These are phyloP conservation scores for Danio rerio DNA, from an alignment of 2,113 vertebrate species.

Conservation along the genomic window GRCz12tu NC_133178.1:43307501-43308000, in stretches of 20 bases:
- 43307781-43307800: constrained; percentile 79
- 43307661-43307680: constrained; percentile 72
- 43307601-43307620: constrained; percentile 64
- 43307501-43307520: neutral
- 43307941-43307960: constrained; percentile 13
- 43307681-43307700: constrained; percentile 61
- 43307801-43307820: constrained; percentile 66
- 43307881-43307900: constrained; percentile 59
- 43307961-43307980: constrained; percentile 38
- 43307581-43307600: constrained; percentile 59
- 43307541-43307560: constrained; percentile 74
- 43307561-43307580: constrained; percentile 69
- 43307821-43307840: constrained; percentile 53
- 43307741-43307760: constrained; percentile 67
- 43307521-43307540: constrained; percentile 74
- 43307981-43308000: constrained; percentile 31
- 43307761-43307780: constrained; percentile 66
- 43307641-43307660: constrained; percentile 70
- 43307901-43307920: constrained; percentile 54
- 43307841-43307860: constrained; percentile 73
- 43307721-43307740: constrained; percentile 71
- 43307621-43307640: constrained; percentile 68
- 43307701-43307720: constrained; percentile 67
- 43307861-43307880: constrained; percentile 70
- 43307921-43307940: constrained; percentile 41